Conservation (phyloP, 2,888 invertebrate species). For the Lacanobia wlatinum region DNA sequence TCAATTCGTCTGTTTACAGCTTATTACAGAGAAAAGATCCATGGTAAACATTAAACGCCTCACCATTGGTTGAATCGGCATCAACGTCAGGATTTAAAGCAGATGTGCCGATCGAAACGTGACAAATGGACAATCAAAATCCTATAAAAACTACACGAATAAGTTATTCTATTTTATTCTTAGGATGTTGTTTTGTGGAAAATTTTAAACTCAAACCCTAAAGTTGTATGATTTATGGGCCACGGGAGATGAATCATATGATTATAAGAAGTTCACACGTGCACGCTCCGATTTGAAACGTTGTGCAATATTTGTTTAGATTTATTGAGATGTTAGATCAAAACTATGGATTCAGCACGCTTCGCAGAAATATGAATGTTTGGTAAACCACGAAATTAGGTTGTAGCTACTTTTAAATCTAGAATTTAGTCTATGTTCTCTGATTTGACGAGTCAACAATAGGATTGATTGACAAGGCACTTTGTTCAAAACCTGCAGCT, state of each 20-base stretch:
- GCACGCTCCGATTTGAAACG: conserved; percentile 20
- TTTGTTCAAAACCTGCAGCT: not conserved
- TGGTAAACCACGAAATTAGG: conserved; percentile 10
- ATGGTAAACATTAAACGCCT: conserved; percentile 39
- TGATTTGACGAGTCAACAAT: not conserved
- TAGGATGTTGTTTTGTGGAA: conserved; percentile 45
- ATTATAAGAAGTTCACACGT: conserved; percentile 34
- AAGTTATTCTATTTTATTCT: conserved; percentile 43
- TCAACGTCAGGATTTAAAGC: conserved; percentile 45
- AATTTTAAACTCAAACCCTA: conserved; percentile 39
- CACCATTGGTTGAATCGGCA: conserved; percentile 40
- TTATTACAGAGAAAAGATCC: conserved; percentile 28
- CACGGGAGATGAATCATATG: conserved; percentile 49
- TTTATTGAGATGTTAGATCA: conserved; percentile 38
- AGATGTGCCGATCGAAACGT: conserved; percentile 60
- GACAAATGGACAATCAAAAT: conserved; percentile 61
- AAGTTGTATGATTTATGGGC: conserved; percentile 50
- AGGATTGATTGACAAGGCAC: not conserved
- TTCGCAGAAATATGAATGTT: conserved; percentile 32
- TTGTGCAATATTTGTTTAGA: conserved; percentile 36
- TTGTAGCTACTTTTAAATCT: not conserved
- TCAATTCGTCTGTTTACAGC: conserved; percentile 28
- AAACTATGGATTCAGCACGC: conserved; percentile 23
- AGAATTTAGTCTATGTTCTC: conserved; percentile 1
- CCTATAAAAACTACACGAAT: conserved; percentile 53